Base-by-base conservation (phyloP, 2,797 vertebrate genomes). In the Gymnothorax javanicus region DNA sequence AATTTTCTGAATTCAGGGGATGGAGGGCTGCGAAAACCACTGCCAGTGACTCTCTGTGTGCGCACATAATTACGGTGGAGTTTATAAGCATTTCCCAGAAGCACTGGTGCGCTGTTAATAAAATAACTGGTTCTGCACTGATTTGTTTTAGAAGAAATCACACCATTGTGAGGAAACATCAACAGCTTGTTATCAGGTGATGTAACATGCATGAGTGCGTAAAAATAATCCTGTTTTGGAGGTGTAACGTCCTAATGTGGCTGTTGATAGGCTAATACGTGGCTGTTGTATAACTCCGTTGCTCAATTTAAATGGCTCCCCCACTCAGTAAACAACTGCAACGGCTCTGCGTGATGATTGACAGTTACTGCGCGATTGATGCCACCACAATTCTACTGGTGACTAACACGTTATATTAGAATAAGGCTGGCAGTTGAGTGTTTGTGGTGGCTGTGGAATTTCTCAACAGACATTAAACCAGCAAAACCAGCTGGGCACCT, bases 401-500 rank as follows among this genome's bases (percentile, higher is more conserved):
- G 52, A 81, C 77, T 81, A 81, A 56, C n/a, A 20, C 52, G 54
- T 81, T 54, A 56, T 56, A 6, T 23, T 15, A 43, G 77, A 56
- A 56, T 9, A n/a, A 12, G 77, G 54, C 20, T 56, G 77, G 56
- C 77, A 56, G 77, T 52, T 81, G 52, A 54, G 4, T 20, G 17
- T n/a, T 81, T 52, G 73, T 3, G 33, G 15, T 33, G 15, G 12
- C 77, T 50, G 12, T 56, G 17, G 52, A 81, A 81, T 54, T 54
- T 81, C 50, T 81, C 52, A 9, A 23, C 52, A 56, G 50, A 54
- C 15, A 79, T 79, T 50, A 33, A 54, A 81, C 77, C 77, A 56
- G 77, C 50, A 81, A 81, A 81, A 81, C 77, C 77, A 81, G 77
- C 52, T 15, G 4, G 77, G 77, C 77, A 54, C 50, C 77, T 81